Base-by-base conservation (phyloP, 1,140 invertebrate species). In the Protaetia brevitarsis region DNA sequence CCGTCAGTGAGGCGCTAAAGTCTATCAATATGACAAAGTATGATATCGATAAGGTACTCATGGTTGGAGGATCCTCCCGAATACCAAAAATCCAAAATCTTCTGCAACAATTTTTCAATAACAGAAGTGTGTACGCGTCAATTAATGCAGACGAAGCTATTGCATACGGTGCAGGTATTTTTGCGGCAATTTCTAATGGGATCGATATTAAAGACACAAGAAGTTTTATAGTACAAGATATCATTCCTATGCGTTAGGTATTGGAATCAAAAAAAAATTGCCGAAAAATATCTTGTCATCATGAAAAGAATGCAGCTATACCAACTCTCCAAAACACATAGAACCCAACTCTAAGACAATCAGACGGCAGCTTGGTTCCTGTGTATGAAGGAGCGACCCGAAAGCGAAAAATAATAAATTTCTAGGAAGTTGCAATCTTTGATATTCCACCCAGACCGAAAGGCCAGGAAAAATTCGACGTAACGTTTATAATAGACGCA, bases 61-160 rank as follows among this genome's bases (percentile, higher is more conserved):
- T 99, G 0, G 98, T 99, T 30, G 98, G 98, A 70, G 98, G 97
- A 67, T 99, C 99, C 96, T 96, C 94, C 0, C 84, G 97, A 66
- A 98, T 99, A 90, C 97, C 97, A 0, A 99, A 98, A 83, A 96
- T 99, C 0, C 96, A 99, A 81, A 74, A 85, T 45, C 93, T 92
- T 3, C 96, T 99, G 0, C 93, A 97, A 79, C 93, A 99, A 57
- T 89, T 99, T 29, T 99, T 99, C 79, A 96, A 97, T 1, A 86
- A 92, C 45, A 84, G 74, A 64, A 74, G 74, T 2, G 71, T 92
- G 6, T 91, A 72, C 60, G 72, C 65, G 26, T 74, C 73, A 13
- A 75, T 82, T 2, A 82, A 82, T 64, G 81, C 81, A 4, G 83
- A 84, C 71, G 82, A 86, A 74, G 85, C 83, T 60, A 84, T 86